Evolutionary conservation across 2,888 invertebrate species (phyloP).

Genomic region (Shargacucullia verbasci): DNA sequence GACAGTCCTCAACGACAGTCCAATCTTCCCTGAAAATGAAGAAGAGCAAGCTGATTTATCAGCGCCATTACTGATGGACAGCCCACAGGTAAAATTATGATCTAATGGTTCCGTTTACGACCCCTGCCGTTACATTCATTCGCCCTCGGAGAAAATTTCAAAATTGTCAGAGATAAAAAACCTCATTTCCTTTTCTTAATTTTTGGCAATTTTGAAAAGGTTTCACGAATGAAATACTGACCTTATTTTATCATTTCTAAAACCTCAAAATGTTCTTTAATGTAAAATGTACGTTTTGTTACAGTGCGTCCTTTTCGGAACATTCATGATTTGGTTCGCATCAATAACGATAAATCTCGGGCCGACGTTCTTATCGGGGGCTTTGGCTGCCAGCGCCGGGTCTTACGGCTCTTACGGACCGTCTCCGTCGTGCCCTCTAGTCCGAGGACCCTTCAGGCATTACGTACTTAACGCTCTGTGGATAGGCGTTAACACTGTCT

Average conservation of each 20-base stretch:
- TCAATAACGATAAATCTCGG: slow-evolving; percentile 97
- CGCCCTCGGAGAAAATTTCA: slow-evolving; percentile 12
- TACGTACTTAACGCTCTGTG: slow-evolving; percentile 97
- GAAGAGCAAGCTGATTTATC: slow-evolving; percentile 91
- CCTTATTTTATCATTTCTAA: slow-evolving; percentile 21
- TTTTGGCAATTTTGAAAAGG: slow-evolving; percentile 11
- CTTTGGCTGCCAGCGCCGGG: slow-evolving; percentile 94
- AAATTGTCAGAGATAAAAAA: slow-evolving; percentile 40
- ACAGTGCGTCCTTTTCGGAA: slow-evolving; percentile 96
- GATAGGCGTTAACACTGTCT: slow-evolving; percentile 96
- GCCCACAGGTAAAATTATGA: slow-evolving; percentile 89
- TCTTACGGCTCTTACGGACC: slow-evolving; percentile 91
- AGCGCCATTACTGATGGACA: slow-evolving; percentile 94
- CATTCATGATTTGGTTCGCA: slow-evolving; percentile 98
- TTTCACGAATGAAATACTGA: slow-evolving; percentile 11
- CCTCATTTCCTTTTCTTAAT: slow-evolving; percentile 18
- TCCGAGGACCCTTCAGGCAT: slow-evolving; percentile 96
- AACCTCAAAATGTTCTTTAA: neutral
- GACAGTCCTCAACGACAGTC: slow-evolving; percentile 95
- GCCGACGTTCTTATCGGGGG: slow-evolving; percentile 95
- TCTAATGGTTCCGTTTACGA: slow-evolving; percentile 18
- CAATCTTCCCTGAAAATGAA: slow-evolving; percentile 94
- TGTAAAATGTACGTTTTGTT: slow-evolving; percentile 64
- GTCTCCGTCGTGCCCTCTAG: slow-evolving; percentile 95
- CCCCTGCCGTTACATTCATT: slow-evolving; percentile 21